phyloP scores from a whole-genome alignment of 1,140 invertebrate genomes.

The Lamellibrachia luymesi region DNA sequence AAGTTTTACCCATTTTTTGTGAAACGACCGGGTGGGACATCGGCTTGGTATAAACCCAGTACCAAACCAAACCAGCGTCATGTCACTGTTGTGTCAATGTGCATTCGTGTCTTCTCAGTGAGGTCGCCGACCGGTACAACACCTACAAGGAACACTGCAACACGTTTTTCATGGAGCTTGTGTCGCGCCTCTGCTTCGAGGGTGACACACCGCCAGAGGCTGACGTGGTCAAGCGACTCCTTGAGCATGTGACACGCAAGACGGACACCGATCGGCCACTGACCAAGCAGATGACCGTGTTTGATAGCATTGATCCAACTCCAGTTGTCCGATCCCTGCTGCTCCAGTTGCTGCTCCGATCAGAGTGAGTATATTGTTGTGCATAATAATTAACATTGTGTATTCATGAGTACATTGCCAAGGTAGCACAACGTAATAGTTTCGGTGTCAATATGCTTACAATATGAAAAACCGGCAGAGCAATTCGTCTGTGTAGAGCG shows the following conservation, averaged over 20 bases:
- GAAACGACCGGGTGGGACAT: too few relatives aligned
- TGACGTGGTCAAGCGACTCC: conserved; percentile 38
- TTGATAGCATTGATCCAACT: conserved; percentile 43
- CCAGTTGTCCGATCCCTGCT: conserved; percentile 47
- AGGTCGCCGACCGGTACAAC: conserved; percentile 2
- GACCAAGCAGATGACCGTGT: conserved; percentile 27
- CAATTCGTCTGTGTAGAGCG: too few relatives aligned
- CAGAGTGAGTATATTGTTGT: conserved; percentile 34
- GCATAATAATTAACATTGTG: too few relatives aligned
- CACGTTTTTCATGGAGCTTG: conserved; percentile 46
- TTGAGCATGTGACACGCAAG: conserved; percentile 36
- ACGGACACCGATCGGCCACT: neutral
- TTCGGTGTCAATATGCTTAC: too few relatives aligned
- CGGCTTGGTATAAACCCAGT: too few relatives aligned
- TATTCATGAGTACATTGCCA: too few relatives aligned
- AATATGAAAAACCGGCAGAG: too few relatives aligned
- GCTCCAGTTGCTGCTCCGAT: conserved; percentile 40
- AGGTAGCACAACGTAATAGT: too few relatives aligned
- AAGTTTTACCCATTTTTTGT: too few relatives aligned
- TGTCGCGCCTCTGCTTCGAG: conserved; percentile 44
- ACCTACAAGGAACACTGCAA: conserved; percentile 39
- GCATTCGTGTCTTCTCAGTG: neutral
- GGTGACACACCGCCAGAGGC: conserved; percentile 37
- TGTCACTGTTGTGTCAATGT: neutral
- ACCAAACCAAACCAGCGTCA: too few relatives aligned